Conservation (phyloP, 2,113 vertebrate species). For the Platysteira castanea region DNA sequence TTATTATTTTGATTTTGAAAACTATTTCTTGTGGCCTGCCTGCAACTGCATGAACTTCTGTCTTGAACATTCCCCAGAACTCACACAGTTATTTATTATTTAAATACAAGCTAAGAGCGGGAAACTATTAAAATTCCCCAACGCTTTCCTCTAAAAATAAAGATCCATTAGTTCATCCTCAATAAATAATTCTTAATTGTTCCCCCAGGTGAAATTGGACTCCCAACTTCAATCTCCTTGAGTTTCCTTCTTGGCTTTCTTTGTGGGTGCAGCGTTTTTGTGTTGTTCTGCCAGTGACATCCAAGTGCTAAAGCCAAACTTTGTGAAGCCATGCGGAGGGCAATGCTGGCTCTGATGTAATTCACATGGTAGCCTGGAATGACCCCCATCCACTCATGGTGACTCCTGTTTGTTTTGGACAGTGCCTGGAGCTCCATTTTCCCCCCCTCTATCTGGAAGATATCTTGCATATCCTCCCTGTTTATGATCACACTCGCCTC, state of each 20-base stretch:
- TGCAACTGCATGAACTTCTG: not conserved
- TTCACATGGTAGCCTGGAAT: not conserved
- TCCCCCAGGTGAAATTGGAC: slow-evolving; percentile 3
- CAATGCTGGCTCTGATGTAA: not conserved
- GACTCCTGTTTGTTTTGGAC: slow-evolving; percentile 53
- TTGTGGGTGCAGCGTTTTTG: not conserved
- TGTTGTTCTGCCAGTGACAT: not conserved
- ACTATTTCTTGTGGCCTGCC: not conserved
- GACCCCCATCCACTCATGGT: slow-evolving; percentile 16
- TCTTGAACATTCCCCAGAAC: not conserved
- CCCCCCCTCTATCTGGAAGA: not conserved
- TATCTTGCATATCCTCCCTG: slow-evolving; percentile 8
- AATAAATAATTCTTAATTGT: not conserved
- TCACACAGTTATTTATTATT: slow-evolving; percentile 25
- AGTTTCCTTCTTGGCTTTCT: not conserved
- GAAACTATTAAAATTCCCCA: slow-evolving; percentile 34
- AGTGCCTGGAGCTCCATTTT: not conserved
- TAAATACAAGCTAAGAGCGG: not conserved
- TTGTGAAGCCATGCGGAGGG: not conserved
- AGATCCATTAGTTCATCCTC: not conserved
- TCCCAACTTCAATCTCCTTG: not conserved
- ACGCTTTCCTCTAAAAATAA: slow-evolving; percentile 32
- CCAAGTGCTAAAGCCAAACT: not conserved
- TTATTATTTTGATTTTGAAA: not conserved
- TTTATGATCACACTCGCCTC: slow-evolving; percentile 11